Percentiles rank a stretch among this genome's conserved stretches.
Evolutionary conservation across 2,113 vertebrate genomes (phyloP).

Genomic region (Dasypus novemcinctus): DNA sequence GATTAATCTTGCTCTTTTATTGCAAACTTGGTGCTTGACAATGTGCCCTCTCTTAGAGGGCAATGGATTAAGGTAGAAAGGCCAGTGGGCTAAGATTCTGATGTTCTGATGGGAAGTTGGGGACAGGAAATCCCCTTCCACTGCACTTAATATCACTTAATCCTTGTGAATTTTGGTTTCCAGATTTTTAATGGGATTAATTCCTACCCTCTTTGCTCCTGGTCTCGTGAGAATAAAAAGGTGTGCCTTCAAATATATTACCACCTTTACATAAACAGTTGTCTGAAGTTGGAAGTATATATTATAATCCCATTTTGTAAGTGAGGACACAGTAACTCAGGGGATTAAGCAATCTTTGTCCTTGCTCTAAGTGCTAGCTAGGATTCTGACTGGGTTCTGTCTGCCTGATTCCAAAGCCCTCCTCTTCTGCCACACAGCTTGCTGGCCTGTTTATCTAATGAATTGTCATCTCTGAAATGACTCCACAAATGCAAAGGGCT

Average conservation of each 20-base stretch:
- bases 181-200: neutral
- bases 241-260: neutral
- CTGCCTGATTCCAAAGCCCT: neutral
- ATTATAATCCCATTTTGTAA: too few species aligned
- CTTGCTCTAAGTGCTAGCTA: accelerated
- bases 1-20: neutral
- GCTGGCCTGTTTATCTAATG: too few species aligned
- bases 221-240: neutral
- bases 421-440: neutral
- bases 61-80: neutral
- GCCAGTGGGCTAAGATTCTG: neutral
- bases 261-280: neutral
- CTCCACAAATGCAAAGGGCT: neutral
- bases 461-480: neutral
- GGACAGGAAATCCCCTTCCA: too few species aligned
- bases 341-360: neutral
- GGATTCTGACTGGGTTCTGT: neutral
- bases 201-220: neutral
- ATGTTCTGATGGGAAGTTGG: neutral
- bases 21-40: neutral
- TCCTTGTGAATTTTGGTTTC: neutral
- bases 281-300: neutral
- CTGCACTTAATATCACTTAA: neutral
- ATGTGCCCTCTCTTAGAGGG: neutral
- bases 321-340: neutral